Percentiles rank a stretch among this genome's conserved stretches.
phyloP scores from a whole-genome alignment of 2,797 vertebrate species.

The Falco berigora region DNA sequence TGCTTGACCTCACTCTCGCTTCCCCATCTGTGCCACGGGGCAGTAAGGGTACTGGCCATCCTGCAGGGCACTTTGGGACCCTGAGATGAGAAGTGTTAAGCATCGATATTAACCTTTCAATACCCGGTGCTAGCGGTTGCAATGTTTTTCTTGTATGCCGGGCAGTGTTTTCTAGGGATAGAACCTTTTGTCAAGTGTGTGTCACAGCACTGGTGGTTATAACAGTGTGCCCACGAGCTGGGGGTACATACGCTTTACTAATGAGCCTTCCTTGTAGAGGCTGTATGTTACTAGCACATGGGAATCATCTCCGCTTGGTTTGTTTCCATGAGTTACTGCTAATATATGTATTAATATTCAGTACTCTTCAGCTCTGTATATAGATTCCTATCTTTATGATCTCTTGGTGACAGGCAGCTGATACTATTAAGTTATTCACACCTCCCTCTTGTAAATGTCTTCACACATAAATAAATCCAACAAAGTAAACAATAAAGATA shows the following conservation, averaged over 20 bases:
- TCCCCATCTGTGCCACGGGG: not conserved
- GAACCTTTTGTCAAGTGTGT: not conserved
- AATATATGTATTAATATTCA: not conserved
- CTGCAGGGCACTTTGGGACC: rapidly evolving
- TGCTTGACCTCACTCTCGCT: not conserved
- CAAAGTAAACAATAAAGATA: not conserved
- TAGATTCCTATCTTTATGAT: not conserved
- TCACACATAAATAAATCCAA: not conserved
- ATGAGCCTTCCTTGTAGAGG: not conserved
- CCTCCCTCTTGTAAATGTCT: not conserved
- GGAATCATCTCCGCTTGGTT: not conserved
- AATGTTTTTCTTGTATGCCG: not conserved
- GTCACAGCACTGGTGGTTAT: not conserved
- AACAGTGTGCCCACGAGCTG: not conserved
- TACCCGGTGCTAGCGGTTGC: not conserved
- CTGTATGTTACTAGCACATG: not conserved
- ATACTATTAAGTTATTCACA: not conserved
- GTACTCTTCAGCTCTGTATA: not conserved
- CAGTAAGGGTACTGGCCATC: rapidly evolving
- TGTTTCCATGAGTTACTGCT: not conserved
- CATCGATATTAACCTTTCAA: not conserved
- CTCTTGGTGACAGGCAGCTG: not conserved
- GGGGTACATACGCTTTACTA: not conserved
- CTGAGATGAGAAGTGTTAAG: too few relatives aligned
- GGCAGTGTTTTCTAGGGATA: not conserved